Conservation (phyloP, 2,113 vertebrate genomes). For the Anguilla japonica region DNA sequence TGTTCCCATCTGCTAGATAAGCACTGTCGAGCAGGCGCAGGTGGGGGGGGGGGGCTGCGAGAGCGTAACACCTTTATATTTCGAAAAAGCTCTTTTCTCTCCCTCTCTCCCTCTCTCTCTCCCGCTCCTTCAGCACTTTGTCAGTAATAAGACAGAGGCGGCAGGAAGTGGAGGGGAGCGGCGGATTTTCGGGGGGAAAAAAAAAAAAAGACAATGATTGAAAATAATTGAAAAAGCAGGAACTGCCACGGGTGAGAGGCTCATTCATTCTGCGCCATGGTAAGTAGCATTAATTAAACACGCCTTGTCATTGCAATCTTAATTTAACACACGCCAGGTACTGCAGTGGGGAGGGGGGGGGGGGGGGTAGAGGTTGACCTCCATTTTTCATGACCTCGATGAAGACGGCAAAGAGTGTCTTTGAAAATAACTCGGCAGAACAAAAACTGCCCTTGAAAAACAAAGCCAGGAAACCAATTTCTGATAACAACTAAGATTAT, state of each 20-base stretch:
- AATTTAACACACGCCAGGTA: background rate
- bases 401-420: background rate
- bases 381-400: background rate
- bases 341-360: background rate
- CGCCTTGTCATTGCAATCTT: background rate
- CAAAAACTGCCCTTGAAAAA: slow-evolving; percentile 6
- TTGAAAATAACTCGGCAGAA: background rate
- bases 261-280: background rate
- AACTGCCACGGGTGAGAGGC: background rate
- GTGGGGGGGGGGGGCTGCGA: background rate
- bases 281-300: slow-evolving; percentile 15
- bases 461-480: background rate
- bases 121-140: background rate
- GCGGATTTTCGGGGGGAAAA: background rate
- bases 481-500: background rate
- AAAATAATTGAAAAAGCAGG: background rate
- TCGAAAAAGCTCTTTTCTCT: background rate
- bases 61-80: background rate
- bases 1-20: background rate
- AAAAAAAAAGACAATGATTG: slow-evolving; percentile 7
- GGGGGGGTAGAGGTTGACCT: background rate
- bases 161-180: background rate
- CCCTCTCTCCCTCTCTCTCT: too few species aligned
- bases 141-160: background rate
- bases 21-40: background rate